Percentiles rank a stretch among this genome's conserved stretches.
Conservation (phyloP, 2,113 vertebrate genomes). For the Dascyllus trimaculatus region DNA sequence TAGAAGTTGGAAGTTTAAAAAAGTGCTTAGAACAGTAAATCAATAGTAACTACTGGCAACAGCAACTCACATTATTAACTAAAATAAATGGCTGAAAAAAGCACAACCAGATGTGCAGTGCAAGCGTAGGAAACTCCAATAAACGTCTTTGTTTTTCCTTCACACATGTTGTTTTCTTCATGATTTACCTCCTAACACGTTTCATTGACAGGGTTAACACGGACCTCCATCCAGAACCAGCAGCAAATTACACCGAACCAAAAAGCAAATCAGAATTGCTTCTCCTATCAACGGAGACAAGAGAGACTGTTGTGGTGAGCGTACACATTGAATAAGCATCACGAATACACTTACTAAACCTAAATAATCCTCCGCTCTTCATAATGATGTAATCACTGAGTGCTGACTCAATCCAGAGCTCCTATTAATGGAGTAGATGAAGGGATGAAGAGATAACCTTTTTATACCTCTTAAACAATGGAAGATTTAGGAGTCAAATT, state of each 20-base stretch:
- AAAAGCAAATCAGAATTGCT: constrained; percentile 8
- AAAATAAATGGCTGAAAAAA: no score
- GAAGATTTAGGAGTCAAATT: not conserved
- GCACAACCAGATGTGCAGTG: no score
- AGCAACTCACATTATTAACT: no score
- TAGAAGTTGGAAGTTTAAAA: no score
- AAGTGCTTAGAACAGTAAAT: no score
- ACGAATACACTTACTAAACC: constrained; percentile 4
- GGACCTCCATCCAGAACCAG: not conserved
- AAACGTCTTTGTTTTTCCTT: not conserved
- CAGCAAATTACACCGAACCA: constrained; percentile 4
- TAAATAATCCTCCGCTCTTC: constrained; percentile 25
- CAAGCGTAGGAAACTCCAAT: no score
- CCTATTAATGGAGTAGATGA: constrained; percentile 1
- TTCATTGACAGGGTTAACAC: not conserved
- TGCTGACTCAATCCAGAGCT: constrained; percentile 21
- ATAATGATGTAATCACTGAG: constrained; percentile 46
- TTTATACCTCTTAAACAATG: constrained; percentile 22
- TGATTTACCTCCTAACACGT: no score
- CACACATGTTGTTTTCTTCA: not conserved
- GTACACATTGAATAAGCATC: constrained; percentile 23
- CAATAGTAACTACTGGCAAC: no score
- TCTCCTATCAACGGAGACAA: not conserved
- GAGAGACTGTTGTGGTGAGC: constrained; percentile 10
- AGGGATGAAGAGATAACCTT: constrained; percentile 11